Percentiles rank a stretch among this genome's conserved stretches.
phyloP scores from a whole-genome alignment of 35 echinoderm and acorn worm genomes.

The Anneissia japonica region DNA sequence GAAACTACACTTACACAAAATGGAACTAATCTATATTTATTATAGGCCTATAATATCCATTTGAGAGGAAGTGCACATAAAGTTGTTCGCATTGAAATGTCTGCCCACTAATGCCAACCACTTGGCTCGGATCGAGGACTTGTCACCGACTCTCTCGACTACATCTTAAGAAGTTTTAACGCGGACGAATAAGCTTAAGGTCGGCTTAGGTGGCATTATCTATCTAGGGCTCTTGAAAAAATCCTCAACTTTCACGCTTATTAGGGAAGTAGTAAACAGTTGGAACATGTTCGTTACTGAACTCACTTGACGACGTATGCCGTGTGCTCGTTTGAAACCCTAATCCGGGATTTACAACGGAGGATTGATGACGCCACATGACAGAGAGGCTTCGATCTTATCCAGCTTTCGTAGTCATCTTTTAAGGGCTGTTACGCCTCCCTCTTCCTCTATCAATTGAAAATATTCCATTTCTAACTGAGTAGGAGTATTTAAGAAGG shows the following conservation, averaged over 20 bases:
- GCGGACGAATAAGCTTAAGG: neutral
- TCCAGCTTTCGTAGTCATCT: neutral
- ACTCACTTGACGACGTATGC: neutral
- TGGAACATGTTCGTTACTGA: neutral
- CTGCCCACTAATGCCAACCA: neutral
- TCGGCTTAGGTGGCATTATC: neutral
- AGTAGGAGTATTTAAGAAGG: neutral
- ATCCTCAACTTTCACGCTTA: neutral
- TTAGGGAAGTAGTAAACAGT: neutral
- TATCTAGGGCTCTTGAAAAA: neutral
- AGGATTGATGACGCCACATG: neutral
- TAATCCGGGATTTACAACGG: neutral
- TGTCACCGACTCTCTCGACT: neutral
- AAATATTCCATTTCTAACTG: neutral
- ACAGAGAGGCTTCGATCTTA: neutral
- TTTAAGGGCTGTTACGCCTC: neutral
- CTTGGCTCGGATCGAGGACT: neutral
- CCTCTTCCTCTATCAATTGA: neutral
- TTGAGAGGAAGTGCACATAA: neutral
- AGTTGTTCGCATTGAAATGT: neutral
- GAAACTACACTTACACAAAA: neutral
- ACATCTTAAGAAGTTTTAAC: neutral
- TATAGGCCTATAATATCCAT: neutral
- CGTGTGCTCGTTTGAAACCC: neutral
- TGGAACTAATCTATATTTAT: neutral